A percentile compares a stretch with the other conserved stretches of the same genome.
Conservation (phyloP, 2,113 vertebrate species). For the Noctilio leporinus region DNA sequence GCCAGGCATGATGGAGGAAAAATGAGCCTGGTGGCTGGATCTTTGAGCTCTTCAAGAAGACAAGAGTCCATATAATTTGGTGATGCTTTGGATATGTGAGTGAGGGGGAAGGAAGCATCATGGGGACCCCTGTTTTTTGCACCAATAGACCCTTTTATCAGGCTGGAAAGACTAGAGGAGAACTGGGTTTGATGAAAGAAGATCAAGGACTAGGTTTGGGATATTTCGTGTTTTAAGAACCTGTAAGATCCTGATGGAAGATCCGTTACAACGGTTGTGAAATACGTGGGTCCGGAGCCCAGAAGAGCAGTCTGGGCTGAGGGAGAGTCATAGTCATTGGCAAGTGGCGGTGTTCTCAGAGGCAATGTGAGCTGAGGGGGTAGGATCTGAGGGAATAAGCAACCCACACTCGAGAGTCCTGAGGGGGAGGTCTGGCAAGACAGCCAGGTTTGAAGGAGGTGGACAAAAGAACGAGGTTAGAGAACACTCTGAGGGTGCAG, state of each 20-base stretch:
- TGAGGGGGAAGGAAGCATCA: background rate
- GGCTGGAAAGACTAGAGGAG: background rate
- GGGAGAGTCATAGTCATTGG: background rate
- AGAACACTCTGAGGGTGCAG: background rate
- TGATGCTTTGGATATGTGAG: background rate
- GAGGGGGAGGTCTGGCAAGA: background rate
- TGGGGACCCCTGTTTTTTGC: background rate
- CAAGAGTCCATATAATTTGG: background rate
- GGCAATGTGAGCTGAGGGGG: background rate
- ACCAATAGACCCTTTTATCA: background rate
- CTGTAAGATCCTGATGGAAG: background rate
- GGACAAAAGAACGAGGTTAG: background rate
- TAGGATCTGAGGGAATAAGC: background rate
- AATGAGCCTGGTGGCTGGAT: background rate
- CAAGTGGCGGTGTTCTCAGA: background rate
- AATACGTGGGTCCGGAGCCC: background rate
- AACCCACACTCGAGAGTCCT: background rate
- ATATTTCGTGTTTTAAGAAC: background rate
- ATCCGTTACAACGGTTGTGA: background rate
- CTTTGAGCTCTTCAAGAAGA: background rate
- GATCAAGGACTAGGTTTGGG: background rate
- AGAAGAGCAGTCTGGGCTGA: background rate
- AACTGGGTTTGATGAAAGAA: background rate
- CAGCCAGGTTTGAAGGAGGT: background rate
- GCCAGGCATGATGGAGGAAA: background rate